Evolutionary conservation across 2,888 invertebrate genomes (phyloP).

Genomic region (Euplagia quadripunctaria): DNA sequence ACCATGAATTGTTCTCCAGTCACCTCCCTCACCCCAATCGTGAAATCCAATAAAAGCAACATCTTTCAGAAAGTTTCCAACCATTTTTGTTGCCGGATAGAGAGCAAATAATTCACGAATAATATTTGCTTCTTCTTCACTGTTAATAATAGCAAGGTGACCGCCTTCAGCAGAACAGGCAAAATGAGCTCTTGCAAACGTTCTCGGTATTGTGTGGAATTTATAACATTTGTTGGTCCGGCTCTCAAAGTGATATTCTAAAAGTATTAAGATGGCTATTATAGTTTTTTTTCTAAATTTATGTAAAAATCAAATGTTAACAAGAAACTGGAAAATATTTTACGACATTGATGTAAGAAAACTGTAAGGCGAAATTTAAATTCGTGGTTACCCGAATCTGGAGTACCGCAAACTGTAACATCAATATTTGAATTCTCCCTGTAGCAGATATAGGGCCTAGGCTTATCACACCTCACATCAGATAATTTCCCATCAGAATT

Average conservation of each 20-base stretch:
- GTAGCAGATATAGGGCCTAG: conserved; percentile 14
- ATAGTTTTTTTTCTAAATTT: too few relatives aligned
- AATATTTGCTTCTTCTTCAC: conserved; percentile 51
- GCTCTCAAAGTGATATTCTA: conserved; percentile 58
- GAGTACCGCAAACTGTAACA: conserved; percentile 17
- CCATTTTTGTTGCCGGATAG: conserved; percentile 39
- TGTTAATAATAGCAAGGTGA: conserved; percentile 64
- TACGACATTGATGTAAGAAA: not conserved
- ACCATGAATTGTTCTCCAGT: conserved; percentile 62
- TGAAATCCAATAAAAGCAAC: conserved; percentile 53
- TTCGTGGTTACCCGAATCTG: conserved; percentile 15
- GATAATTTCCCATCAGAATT: conserved; percentile 1
- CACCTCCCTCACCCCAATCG: conserved; percentile 55
- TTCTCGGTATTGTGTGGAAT: conserved; percentile 58
- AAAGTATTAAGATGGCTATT: not conserved
- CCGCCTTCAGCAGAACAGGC: conserved; percentile 65
- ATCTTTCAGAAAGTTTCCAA: conserved; percentile 35
- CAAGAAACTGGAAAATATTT: too few relatives aligned
- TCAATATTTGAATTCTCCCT: not conserved
- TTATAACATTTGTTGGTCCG: conserved; percentile 67
- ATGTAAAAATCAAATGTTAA: too few relatives aligned
- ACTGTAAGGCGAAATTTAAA: not conserved
- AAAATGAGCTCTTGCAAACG: conserved; percentile 63
- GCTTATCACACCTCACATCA: conserved; percentile 6
- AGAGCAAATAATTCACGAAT: conserved; percentile 49